Percentiles rank a stretch among this genome's conserved stretches.
These are phyloP conservation scores for Drosophila mojavensis DNA, from an alignment of 1,140 invertebrate genomes.

Conservation along the genomic window DNA sequence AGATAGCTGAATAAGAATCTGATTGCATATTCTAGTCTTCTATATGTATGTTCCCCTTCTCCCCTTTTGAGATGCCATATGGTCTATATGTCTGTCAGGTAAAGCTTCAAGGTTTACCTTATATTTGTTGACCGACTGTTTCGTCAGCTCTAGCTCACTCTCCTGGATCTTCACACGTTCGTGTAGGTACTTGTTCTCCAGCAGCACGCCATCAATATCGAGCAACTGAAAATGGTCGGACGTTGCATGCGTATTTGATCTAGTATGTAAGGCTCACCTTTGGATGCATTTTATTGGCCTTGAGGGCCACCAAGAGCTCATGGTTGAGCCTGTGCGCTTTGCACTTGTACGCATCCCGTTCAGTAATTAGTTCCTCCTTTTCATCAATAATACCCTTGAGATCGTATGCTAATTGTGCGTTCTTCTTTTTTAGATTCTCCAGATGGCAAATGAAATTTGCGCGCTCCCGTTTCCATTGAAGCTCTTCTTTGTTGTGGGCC, in stretches of 20 bases:
- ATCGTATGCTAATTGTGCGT: slow-evolving; percentile 86
- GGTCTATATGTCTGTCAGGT: no score
- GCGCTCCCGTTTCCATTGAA: slow-evolving; percentile 85
- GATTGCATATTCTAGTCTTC: no score
- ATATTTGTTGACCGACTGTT: slow-evolving; percentile 89
- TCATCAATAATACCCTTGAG: slow-evolving; percentile 92
- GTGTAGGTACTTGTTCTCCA: slow-evolving; percentile 93
- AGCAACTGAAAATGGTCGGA: slow-evolving; percentile 85
- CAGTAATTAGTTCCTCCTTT: slow-evolving; percentile 92
- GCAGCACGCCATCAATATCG: slow-evolving; percentile 92
- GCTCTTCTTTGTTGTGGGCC: slow-evolving; percentile 66
- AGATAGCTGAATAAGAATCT: no score
- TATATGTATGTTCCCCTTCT: no score
- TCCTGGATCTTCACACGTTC: slow-evolving; percentile 91
- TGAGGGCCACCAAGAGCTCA: slow-evolving; percentile 90
- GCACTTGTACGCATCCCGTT: slow-evolving; percentile 93
- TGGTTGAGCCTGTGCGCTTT: slow-evolving; percentile 94
- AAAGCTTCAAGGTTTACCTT: slow-evolving; percentile 85
- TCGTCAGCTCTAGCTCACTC: slow-evolving; percentile 91
- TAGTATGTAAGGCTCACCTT: slow-evolving; percentile 42
- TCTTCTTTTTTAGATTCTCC: slow-evolving; percentile 87
- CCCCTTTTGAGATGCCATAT: no score
- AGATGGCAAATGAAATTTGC: slow-evolving; percentile 89
- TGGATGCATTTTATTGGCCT: slow-evolving; percentile 84
- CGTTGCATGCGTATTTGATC: neutral